These are phyloP conservation scores for Peromyscus maniculatus DNA, from an alignment of 2,113 vertebrate genomes.

Conservation along the genomic window DNA sequence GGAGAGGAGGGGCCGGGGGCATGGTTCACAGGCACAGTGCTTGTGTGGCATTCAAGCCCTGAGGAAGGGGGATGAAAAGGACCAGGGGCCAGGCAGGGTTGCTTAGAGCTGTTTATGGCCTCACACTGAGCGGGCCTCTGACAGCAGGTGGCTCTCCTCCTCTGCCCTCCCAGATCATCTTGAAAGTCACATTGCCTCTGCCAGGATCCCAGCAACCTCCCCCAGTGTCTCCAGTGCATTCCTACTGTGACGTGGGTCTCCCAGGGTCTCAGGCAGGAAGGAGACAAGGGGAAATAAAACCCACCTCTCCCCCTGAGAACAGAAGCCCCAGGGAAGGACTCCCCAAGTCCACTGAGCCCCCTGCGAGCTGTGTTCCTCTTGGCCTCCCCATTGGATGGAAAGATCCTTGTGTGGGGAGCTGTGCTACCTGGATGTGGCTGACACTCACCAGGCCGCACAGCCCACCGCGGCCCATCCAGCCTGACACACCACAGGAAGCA, in stretches of 20 bases:
- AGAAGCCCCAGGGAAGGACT: neutral
- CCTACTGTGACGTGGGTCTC: neutral
- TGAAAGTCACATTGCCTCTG: neutral
- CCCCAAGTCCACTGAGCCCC: neutral
- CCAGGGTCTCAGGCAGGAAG: neutral
- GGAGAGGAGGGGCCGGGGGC: neutral
- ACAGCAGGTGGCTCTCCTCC: neutral
- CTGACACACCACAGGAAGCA: rapidly evolving
- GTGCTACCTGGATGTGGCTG: neutral
- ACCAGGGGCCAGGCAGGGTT: neutral
- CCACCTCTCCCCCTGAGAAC: neutral
- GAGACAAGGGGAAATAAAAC: neutral
- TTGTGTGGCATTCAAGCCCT: neutral
- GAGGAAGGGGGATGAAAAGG: neutral
- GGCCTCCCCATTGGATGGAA: neutral
- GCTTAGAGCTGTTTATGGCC: neutral
- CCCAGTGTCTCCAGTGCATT: neutral
- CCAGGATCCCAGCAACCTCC: neutral
- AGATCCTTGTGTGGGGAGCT: neutral
- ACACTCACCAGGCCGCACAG: rapidly evolving
- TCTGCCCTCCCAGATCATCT: neutral
- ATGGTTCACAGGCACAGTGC: neutral
- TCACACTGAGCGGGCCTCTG: neutral
- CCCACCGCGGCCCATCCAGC: neutral
- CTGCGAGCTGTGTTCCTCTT: neutral